A percentile compares a stretch with the other conserved stretches of the same genome.
Evolutionary conservation across 2,113 vertebrate species (phyloP).

Genomic region (Anolis sagrei): DNA sequence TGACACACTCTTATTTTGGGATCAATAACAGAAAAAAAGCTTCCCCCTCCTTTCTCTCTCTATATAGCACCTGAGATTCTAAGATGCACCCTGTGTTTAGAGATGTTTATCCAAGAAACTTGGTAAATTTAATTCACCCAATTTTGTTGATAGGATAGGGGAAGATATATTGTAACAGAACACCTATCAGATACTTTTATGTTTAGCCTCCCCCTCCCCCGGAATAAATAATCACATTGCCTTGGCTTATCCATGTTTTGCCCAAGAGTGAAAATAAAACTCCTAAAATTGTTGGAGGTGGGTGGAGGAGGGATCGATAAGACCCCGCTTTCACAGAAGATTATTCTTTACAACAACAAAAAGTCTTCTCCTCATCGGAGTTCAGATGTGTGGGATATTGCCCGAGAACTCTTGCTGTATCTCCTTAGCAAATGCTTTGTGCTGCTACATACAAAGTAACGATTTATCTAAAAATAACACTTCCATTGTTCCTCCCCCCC

Average conservation of each 20-base stretch:
- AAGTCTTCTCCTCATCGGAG: slow-evolving; percentile 63
- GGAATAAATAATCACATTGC: accelerated
- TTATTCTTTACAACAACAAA: slow-evolving; percentile 63
- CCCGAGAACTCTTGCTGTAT: slow-evolving; percentile 63
- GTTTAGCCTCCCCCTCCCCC: neutral
- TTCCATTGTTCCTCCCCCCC: slow-evolving; percentile 80
- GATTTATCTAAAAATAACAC: slow-evolving; percentile 86
- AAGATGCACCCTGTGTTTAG: too few species aligned
- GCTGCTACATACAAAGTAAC: slow-evolving; percentile 79
- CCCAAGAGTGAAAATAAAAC: slow-evolving; percentile 10
- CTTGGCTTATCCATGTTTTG: slow-evolving; percentile 31
- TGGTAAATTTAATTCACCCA: slow-evolving; percentile 2
- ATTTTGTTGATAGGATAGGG: neutral
- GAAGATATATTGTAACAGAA: neutral
- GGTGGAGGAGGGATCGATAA: slow-evolving; percentile 52
- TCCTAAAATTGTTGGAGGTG: slow-evolving; percentile 52
- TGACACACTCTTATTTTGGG: too few species aligned
- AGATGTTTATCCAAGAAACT: too few species aligned
- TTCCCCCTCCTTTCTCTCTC: too few species aligned
- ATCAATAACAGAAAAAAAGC: too few species aligned
- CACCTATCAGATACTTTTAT: neutral
- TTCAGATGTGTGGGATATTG: slow-evolving; percentile 65
- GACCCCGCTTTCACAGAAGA: slow-evolving; percentile 58
- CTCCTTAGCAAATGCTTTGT: slow-evolving; percentile 76
- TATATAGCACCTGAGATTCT: too few species aligned